phyloP scores from a whole-genome alignment of 2,797 vertebrate genomes.

The Adelosebastes latens region DNA sequence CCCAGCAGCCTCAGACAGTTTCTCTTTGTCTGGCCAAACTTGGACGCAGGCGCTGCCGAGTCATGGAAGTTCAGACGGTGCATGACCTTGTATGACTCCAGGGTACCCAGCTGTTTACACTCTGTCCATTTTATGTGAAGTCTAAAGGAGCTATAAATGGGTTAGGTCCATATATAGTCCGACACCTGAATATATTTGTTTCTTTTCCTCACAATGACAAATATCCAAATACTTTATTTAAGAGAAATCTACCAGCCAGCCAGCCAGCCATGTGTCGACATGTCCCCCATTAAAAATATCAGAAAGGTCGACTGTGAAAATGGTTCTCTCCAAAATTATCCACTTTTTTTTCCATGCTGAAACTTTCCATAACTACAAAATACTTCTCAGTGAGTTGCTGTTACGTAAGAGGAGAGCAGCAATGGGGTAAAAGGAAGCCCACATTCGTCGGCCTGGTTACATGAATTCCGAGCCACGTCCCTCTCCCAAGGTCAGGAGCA shows the following conservation, averaged over 20 bases:
- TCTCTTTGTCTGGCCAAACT: not conserved
- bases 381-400: not conserved
- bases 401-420: conserved; percentile 37
- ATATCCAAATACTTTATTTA: not conserved
- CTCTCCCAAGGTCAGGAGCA: conserved; percentile 33
- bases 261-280: not conserved
- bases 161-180: not conserved
- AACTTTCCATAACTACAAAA: not conserved
- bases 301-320: not conserved
- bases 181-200: not conserved
- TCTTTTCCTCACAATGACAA: not conserved
- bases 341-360: conserved; percentile 1
- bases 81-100: not conserved
- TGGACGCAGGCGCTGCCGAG: not conserved
- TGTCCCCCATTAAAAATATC: not conserved
- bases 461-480: conserved; percentile 35
- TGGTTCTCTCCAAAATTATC: not conserved
- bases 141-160: not conserved
- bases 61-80: not conserved
- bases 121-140: not conserved
- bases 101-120: not conserved
- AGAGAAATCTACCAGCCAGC: not conserved
- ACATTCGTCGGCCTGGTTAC: conserved; percentile 20
- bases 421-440: conserved; percentile 9
- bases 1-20: not conserved